Evolutionary conservation across 2,888 invertebrate species (phyloP).

Genomic region (Drosophila ezoana): DNA sequence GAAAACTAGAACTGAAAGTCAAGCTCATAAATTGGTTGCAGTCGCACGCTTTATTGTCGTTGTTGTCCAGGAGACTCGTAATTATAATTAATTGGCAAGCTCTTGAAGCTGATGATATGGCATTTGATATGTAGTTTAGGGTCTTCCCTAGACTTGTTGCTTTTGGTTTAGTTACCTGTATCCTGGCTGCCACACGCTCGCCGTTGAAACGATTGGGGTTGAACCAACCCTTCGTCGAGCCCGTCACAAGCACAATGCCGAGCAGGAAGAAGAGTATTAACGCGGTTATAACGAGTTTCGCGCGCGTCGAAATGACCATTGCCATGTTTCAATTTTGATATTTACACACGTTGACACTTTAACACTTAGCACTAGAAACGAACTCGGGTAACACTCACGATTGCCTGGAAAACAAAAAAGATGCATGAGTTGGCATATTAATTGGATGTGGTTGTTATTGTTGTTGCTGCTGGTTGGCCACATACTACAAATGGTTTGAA

Average conservation of each 20-base stretch:
- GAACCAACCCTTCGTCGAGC: constrained; percentile 88
- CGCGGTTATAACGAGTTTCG: constrained; percentile 87
- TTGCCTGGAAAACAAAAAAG: constrained; percentile 56
- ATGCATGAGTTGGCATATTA: constrained; percentile 69
- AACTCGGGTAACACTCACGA: constrained; percentile 36
- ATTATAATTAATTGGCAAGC: constrained; percentile 66
- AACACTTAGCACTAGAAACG: constrained; percentile 56
- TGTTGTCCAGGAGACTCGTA: constrained; percentile 29
- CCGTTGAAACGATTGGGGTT: constrained; percentile 86
- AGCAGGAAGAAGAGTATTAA: constrained; percentile 87
- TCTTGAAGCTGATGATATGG: constrained; percentile 53
- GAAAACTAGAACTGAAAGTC: constrained; percentile 4
- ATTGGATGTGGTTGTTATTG: constrained; percentile 51
- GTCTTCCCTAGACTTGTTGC: constrained; percentile 54
- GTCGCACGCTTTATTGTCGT: constrained; percentile 5
- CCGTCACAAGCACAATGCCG: constrained; percentile 87
- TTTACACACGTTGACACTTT: constrained; percentile 39
- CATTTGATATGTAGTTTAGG: constrained; percentile 16
- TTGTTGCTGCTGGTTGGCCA: constrained; percentile 26
- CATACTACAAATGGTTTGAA: constrained; percentile 67
- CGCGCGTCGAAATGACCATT: constrained; percentile 88
- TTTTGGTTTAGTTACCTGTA: constrained; percentile 85
- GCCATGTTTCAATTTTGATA: constrained; percentile 85
- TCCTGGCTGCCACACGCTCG: constrained; percentile 86
- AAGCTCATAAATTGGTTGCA: constrained; percentile 29